phyloP scores from a whole-genome alignment of 2,888 invertebrate genomes.

The Parnassius mnemosyne region DNA sequence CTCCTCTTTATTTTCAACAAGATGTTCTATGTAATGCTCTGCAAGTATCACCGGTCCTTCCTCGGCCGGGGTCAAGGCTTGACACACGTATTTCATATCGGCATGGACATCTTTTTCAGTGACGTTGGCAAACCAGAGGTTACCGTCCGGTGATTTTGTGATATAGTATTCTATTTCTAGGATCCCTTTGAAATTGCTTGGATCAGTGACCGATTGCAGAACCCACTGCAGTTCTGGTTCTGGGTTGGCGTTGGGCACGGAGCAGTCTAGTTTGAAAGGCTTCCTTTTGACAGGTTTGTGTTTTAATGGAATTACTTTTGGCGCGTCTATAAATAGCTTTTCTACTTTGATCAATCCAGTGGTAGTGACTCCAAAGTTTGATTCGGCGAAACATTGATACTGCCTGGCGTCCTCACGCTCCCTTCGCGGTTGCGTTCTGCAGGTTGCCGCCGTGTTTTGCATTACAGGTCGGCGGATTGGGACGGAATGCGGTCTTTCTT shows the following conservation, averaged over 20 bases:
- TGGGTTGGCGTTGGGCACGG: neutral
- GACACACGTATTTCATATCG: conserved; percentile 1
- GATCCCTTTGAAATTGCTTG: neutral
- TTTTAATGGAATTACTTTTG: neutral
- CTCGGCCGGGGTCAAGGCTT: neutral
- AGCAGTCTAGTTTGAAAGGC: neutral
- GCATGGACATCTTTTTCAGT: conserved; percentile 46
- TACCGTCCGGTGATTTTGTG: conserved; percentile 37
- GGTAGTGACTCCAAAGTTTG: conserved; percentile 41
- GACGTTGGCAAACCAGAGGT: conserved; percentile 57
- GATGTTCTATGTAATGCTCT: conserved; percentile 48
- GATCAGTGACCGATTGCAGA: neutral
- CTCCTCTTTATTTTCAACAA: conserved; percentile 38
- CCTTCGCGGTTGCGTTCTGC: no score
- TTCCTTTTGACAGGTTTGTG: neutral
- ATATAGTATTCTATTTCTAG: neutral
- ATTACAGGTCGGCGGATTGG: no score
- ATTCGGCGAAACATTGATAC: conserved; percentile 57
- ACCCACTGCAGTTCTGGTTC: neutral
- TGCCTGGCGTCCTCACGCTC: conserved; percentile 53
- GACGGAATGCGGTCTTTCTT: no score
- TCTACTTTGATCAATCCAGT: conserved; percentile 46
- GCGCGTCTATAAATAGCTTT: conserved; percentile 32
- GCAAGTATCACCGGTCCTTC: conserved; percentile 31
- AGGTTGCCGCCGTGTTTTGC: no score